Evolutionary conservation across 2,888 invertebrate genomes (phyloP), one percentile per base, ranked within the genome.

Genomic region (Tiliacea aurago): DNA sequence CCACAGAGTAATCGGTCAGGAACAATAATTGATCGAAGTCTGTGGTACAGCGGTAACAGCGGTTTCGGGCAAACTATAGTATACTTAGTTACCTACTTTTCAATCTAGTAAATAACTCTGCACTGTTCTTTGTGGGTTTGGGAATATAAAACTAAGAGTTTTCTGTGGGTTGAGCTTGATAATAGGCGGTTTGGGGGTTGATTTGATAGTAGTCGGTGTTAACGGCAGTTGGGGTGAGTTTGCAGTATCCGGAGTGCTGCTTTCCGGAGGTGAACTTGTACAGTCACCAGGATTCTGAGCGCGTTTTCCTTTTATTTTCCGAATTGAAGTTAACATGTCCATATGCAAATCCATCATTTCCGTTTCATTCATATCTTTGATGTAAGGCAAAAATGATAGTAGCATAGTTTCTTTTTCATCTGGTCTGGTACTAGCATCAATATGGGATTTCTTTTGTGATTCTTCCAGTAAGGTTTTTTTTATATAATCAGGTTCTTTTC

Each of bases 341-440:
- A 70, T 55, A 45, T 70, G 70, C 13, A 70, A 55, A 70, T 70
- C 70, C 53, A 70, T 55, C 63, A 80, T 80, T 77, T 80, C 79
- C 13, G 73, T 70, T 68, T 80, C 79, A 77, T 78, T 75, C 69
- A 80, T 74, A 70, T 80, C 74, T 63, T 63, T 80, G 33, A 80
- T 70, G 73, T 80, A 77, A 47, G 77, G 77, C 41, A 70, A 56
- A 64, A 77, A 77, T 64, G 73, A 79, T 51, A 77, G 23, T 45
- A 79, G 45, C 79, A 73, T 79, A 13, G 76, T 73, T 77, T 79
- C 67, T 77, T 77, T 70, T 37, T 70, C 70, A 69, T 45, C 28
- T 2, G 10, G 18, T 9, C n/a, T 62, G 41, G 23, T 18, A 23
- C 23, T 43, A 4, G n/a, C 43, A 5, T 53, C n/a, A n/a, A 43